Conservation (phyloP, 2,797 vertebrate genomes). For the Erithacus rubecula region DNA sequence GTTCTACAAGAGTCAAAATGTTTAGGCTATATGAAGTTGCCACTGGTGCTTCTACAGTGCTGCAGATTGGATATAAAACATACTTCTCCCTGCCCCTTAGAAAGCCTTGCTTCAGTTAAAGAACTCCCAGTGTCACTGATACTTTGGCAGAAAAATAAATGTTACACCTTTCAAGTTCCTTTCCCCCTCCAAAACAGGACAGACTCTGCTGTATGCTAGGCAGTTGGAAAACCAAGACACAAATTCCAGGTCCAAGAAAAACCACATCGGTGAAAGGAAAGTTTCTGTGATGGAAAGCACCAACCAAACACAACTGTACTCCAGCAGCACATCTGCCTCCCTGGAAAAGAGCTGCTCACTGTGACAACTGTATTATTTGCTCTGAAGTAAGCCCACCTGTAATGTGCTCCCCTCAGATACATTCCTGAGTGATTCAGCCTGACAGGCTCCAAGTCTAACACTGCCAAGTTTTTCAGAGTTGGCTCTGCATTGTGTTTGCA, state of each 20-base stretch:
- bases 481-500: not conserved
- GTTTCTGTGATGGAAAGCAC: not conserved
- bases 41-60: not conserved
- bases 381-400: not conserved
- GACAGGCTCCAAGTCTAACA: not conserved
- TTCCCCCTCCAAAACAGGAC: not conserved
- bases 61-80: not conserved
- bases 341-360: not conserved
- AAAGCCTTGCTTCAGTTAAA: not conserved
- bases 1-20: slow-evolving; percentile 13
- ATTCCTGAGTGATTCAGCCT: not conserved
- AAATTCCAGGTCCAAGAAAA: not conserved
- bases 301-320: not conserved
- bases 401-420: not conserved
- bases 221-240: not conserved
- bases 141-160: not conserved
- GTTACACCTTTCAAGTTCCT: not conserved
- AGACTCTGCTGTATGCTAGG: not conserved
- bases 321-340: not conserved
- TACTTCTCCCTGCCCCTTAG: not conserved
- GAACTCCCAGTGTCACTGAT: not conserved
- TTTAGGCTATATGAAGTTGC: not conserved
- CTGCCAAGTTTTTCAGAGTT: not conserved
- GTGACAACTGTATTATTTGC: not conserved
- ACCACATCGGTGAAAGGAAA: not conserved